Conservation (phyloP, 2,888 invertebrate species). For the Nycteola revayana region DNA sequence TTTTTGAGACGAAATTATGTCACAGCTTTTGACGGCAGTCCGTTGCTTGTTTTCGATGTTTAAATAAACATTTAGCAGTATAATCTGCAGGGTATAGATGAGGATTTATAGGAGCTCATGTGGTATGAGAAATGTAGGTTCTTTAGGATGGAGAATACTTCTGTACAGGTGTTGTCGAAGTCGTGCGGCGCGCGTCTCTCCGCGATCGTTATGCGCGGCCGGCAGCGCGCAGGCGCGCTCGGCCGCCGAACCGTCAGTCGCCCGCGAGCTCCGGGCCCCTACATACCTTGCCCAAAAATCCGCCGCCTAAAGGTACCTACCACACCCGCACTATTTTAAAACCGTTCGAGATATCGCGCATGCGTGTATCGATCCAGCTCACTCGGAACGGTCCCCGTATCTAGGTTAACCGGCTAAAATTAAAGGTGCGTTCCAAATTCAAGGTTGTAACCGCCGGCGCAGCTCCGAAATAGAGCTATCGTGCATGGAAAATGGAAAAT, state of each 20-base stretch:
- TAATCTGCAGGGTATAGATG: background rate
- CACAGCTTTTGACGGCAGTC: constrained; percentile 15
- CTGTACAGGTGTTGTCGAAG: constrained; percentile 31
- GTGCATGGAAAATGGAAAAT: constrained; percentile 67
- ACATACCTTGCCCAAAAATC: constrained; percentile 47
- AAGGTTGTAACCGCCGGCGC: constrained; percentile 78
- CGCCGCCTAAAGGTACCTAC: constrained; percentile 47
- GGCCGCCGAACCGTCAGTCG: constrained; percentile 30
- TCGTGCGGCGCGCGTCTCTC: constrained; percentile 24
- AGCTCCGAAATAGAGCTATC: constrained; percentile 69
- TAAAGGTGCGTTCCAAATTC: constrained; percentile 79
- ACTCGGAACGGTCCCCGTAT: constrained; percentile 70
- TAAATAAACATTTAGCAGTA: background rate
- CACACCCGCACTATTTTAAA: constrained; percentile 60
- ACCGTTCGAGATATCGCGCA: constrained; percentile 62
- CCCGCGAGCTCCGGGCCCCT: constrained; percentile 35
- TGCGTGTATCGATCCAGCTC: constrained; percentile 72
- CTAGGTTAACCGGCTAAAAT: constrained; percentile 81
- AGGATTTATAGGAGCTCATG: background rate
- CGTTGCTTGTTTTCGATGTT: background rate
- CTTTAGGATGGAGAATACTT: constrained; percentile 30
- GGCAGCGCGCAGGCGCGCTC: constrained; percentile 37
- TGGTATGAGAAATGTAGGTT: constrained; percentile 19
- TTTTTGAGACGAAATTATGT: constrained; percentile 15
- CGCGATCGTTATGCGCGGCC: constrained; percentile 46